A percentile compares a stretch with the other conserved stretches of the same genome.
Conservation (phyloP, 1,140 invertebrate genomes). For the Armadillidium nasatum region DNA sequence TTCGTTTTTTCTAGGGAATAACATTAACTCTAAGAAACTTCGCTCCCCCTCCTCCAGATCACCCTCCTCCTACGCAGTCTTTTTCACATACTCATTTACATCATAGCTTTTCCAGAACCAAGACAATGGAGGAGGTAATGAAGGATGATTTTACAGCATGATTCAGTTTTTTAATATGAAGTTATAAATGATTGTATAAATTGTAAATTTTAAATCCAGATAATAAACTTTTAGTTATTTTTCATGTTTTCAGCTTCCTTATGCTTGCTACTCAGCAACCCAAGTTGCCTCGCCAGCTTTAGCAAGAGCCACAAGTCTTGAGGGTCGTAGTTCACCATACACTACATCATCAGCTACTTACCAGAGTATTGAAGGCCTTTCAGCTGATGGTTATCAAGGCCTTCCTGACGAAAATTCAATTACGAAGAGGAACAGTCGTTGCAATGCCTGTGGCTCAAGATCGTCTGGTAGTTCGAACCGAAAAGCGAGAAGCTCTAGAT, state of each 20-base stretch:
- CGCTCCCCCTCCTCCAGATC: constrained; percentile 32
- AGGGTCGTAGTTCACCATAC: constrained; percentile 40
- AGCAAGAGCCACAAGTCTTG: constrained; percentile 37
- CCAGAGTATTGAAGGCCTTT: constrained; percentile 43
- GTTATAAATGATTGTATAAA: not conserved
- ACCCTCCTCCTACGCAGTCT: constrained; percentile 31
- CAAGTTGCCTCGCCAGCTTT: constrained; percentile 39
- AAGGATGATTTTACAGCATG: not conserved
- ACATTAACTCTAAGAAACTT: constrained; percentile 17
- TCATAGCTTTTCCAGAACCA: constrained; percentile 35
- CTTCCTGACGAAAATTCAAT: not conserved
- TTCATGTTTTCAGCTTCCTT: constrained; percentile 33
- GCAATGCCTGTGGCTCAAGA: not conserved
- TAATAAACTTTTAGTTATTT: not conserved
- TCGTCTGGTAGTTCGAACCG: not conserved
- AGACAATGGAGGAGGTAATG: constrained; percentile 41
- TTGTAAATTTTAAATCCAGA: not conserved
- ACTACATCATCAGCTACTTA: constrained; percentile 40
- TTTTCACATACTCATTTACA: constrained; percentile 21
- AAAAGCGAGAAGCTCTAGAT: not conserved
- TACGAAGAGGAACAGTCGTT: not conserved
- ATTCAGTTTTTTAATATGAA: not conserved
- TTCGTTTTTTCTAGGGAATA: not conserved
- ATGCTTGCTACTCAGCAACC: constrained; percentile 43
- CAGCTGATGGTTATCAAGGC: constrained; percentile 3